Base-by-base conservation (phyloP, 2,797 vertebrate genomes). In the Hyperoplus immaculatus region DNA sequence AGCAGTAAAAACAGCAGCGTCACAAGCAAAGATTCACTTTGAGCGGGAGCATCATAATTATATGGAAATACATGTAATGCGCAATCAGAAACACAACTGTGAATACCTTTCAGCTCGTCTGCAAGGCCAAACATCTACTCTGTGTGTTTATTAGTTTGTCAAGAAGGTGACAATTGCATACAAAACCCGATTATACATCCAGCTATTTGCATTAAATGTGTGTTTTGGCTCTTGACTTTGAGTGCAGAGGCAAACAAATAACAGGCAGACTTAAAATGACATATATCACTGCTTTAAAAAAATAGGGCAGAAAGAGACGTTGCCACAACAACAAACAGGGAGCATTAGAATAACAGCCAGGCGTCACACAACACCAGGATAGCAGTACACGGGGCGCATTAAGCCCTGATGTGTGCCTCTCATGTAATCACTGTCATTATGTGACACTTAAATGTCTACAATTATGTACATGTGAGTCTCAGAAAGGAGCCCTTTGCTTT, bases 351-450 rank as follows among this genome's bases (percentile, higher is more conserved):
- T 72, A 8, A 59, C 0, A 5, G 14, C n/a, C 0, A 6, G 11
- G 29, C 47, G 43, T n/a, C 57, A 43, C 43, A n/a, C n/a, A 15
- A 42, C 13, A 14, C 10, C 0, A 9, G 42, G 21, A 38, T 29
- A 49, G 38, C 29, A 8, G 11, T 4, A 5, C 71, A 18, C 0
- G 14, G 49, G 21, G 12, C n/a, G 54, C 10, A 7, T 45, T 2
- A 38, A 59, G 18, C n/a, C 1, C 46, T 15, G 12, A 64, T 72
- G 50, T 75, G 64, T 67, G 63, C 60, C 18, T 70, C 39, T 69
- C 2, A 4, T 18, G 29, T 74, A 81, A 82, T 77, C 51, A 61
- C 69, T 21, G 10, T 41, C 71, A 79, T 87, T 83, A 75, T 54
- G 72, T 13, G 56, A 50, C 50, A 71, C 65, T 78, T 57, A n/a